Evolutionary conservation across 2,113 vertebrate species (phyloP).

Genomic region (Andinoacara biseriatus): DNA sequence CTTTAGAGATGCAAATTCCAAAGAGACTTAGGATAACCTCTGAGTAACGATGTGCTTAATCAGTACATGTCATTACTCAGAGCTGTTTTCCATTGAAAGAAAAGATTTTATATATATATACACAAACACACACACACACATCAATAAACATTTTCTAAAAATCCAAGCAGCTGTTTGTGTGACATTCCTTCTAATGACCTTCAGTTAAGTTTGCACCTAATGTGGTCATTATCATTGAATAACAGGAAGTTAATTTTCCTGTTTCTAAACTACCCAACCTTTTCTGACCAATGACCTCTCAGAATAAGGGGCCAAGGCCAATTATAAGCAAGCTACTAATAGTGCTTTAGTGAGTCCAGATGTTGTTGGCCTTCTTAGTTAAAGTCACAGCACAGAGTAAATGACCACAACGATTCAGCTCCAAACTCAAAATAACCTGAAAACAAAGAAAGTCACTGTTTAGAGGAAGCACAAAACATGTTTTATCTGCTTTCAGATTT

Average conservation of each 20-base stretch:
- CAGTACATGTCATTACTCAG: not conserved
- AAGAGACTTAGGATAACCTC: not conserved
- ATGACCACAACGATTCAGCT: constrained; percentile 35
- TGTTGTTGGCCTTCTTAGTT: constrained; percentile 57
- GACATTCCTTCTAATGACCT: constrained; percentile 58
- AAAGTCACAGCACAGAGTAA: constrained; percentile 37
- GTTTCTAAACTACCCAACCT: constrained; percentile 74
- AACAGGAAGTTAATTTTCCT: constrained; percentile 83
- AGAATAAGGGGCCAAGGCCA: constrained; percentile 72
- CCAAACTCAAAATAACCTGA: not conserved
- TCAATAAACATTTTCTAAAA: not conserved
- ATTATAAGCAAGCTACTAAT: constrained; percentile 77
- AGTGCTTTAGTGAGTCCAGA: constrained; percentile 73
- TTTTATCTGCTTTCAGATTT: not conserved
- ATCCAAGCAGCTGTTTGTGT: constrained; percentile 27
- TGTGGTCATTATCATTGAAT: constrained; percentile 75
- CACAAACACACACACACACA: not conserved
- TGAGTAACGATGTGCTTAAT: too few relatives aligned
- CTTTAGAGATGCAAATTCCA: not conserved
- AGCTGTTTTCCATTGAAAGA: constrained; percentile 11
- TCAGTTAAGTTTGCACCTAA: constrained; percentile 74
- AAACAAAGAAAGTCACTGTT: constrained; percentile 28
- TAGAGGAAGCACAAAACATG: not conserved
- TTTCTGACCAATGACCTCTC: constrained; percentile 73
- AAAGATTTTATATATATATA: not conserved